These are phyloP conservation scores for Acleris literana DNA, from an alignment of 2,888 invertebrate genomes.

Conservation along the genomic window DNA sequence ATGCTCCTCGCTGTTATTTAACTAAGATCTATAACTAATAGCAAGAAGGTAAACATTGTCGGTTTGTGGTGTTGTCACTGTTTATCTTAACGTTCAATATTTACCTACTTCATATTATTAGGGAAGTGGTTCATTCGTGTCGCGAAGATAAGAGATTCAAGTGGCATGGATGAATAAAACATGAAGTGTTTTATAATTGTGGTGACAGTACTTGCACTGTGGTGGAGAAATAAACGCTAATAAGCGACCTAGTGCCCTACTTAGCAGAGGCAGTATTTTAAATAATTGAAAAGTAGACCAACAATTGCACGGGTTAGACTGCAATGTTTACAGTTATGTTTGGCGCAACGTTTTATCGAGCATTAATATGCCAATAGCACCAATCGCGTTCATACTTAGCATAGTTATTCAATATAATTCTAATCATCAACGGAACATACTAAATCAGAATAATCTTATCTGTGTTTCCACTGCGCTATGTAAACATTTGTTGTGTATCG, in stretches of 20 bases:
- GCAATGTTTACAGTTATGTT: constrained; percentile 60
- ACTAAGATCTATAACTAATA: too few species aligned
- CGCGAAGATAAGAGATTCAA: constrained; percentile 1
- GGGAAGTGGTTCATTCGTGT: too few species aligned
- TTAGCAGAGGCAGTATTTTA: constrained; percentile 17
- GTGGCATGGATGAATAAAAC: not conserved
- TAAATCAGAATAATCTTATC: constrained; percentile 65
- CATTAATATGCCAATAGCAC: constrained; percentile 49
- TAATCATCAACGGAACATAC: constrained; percentile 31
- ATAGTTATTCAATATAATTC: constrained; percentile 45
- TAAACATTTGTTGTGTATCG: constrained; percentile 52
- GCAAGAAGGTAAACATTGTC: too few species aligned
- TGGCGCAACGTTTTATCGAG: constrained; percentile 56
- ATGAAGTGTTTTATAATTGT: not conserved
- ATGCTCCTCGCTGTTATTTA: too few species aligned
- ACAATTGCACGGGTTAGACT: constrained; percentile 22
- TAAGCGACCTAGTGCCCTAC: constrained; percentile 27
- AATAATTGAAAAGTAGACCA: constrained; percentile 31
- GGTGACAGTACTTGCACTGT: constrained; percentile 10
- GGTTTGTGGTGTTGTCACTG: too few species aligned
- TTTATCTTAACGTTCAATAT: too few species aligned
- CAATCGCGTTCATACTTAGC: constrained; percentile 43
- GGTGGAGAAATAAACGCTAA: constrained; percentile 15
- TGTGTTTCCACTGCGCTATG: constrained; percentile 55
- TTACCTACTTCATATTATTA: too few species aligned